phyloP scores from a whole-genome alignment of 2,113 vertebrate species.

The Salminus brasiliensis region DNA sequence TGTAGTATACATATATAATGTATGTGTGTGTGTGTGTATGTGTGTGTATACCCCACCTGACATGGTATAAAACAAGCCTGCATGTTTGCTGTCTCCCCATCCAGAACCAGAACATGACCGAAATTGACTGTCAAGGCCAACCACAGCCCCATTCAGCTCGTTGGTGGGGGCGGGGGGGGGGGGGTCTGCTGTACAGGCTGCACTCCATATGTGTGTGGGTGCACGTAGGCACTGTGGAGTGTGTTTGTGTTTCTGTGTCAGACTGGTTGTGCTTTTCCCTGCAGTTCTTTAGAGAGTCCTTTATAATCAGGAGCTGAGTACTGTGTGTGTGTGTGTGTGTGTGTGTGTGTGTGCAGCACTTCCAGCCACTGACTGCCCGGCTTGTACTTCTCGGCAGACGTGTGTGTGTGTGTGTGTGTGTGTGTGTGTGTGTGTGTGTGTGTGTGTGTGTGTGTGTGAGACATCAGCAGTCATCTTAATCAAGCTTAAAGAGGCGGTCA shows the following conservation, averaged over 20 bases:
- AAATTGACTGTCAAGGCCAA: background rate
- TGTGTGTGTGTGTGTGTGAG: too few species aligned
- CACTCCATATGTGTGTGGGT: constrained; percentile 23
- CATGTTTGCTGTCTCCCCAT: background rate
- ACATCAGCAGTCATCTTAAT: constrained; percentile 14
- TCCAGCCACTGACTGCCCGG: constrained; percentile 6
- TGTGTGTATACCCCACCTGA: too few species aligned
- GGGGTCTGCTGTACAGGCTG: background rate
- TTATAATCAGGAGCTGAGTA: constrained; percentile 5
- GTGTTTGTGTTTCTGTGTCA: constrained; percentile 19
- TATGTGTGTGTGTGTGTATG: too few species aligned
- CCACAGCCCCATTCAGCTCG: constrained; percentile 11
- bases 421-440: too few species aligned
- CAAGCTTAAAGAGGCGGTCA: constrained; percentile 7
- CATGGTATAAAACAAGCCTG: background rate
- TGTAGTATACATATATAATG: too few species aligned
- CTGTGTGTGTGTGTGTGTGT: too few species aligned
- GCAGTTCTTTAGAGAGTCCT: constrained; percentile 11
- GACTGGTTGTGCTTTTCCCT: constrained; percentile 3
- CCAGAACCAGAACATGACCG: background rate
- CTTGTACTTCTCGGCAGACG: background rate
- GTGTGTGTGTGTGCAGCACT: background rate
- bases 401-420: too few species aligned
- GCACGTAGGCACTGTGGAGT: constrained; percentile 8
- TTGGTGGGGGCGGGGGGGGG: background rate